These are phyloP conservation scores for Ophioderma brevispina DNA, from an alignment of 35 echinoderm and acorn worm species.

Conservation along the genomic window DNA sequence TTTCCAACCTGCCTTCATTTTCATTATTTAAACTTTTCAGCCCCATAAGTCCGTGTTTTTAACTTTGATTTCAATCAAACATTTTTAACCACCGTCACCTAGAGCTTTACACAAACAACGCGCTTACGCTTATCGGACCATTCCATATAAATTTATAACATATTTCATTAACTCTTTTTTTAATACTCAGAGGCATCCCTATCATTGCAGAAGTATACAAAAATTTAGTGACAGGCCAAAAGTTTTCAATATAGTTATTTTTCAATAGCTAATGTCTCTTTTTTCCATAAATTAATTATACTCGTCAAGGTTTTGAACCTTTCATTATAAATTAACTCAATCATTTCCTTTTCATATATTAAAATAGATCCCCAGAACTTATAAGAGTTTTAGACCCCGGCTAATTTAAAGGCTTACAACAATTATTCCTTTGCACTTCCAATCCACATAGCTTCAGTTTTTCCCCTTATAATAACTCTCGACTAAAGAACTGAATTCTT, in stretches of 20 bases:
- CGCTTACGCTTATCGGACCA: background rate
- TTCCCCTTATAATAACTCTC: background rate
- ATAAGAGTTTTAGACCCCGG: too few relatives aligned
- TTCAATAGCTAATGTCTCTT: background rate
- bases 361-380: background rate
- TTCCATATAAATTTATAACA: background rate
- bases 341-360: background rate
- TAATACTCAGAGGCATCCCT: background rate
- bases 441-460: conserved; percentile 9
- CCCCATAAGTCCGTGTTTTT: background rate
- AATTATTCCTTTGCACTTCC: background rate
- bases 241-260: background rate
- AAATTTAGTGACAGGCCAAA: background rate
- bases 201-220: background rate
- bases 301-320: background rate
- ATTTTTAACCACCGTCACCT: background rate
- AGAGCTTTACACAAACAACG: background rate
- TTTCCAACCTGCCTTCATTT: background rate
- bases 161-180: background rate
- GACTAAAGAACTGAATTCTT: background rate
- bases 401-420: too few relatives aligned
- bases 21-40: background rate
- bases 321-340: background rate
- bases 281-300: background rate
- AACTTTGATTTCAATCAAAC: background rate